Evolutionary conservation across 2,113 vertebrate genomes (phyloP).

Genomic region (Bubo scandiacus): DNA sequence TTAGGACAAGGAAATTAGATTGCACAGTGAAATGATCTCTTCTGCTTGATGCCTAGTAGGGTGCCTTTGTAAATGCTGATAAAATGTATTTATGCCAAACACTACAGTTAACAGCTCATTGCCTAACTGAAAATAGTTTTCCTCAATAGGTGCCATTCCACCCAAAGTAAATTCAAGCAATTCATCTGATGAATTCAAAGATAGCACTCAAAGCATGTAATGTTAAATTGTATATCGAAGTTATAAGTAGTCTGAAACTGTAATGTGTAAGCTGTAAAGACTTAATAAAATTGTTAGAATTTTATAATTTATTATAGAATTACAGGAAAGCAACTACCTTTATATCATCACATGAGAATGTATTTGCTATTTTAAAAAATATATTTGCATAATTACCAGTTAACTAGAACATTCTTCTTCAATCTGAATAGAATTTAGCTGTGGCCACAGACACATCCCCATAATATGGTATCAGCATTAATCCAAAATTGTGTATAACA

Average conservation of each 20-base stretch:
- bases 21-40: background rate
- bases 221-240: background rate
- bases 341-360: background rate
- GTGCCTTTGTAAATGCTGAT: conserved; percentile 20
- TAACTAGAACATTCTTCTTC: background rate
- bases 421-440: background rate
- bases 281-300: background rate
- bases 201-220: background rate
- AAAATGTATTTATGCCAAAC: conserved; percentile 45
- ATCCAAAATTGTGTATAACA: background rate
- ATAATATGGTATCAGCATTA: background rate
- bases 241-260: background rate
- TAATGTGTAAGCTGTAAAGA: background rate
- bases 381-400: background rate
- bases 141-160: background rate
- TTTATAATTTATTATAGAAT: too few relatives aligned
- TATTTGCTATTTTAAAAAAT: background rate
- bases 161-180: background rate
- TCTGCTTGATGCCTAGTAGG: background rate
- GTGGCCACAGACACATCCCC: background rate
- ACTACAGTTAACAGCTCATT: conserved; percentile 5
- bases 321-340: background rate
- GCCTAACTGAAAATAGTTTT: background rate
- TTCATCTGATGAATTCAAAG: background rate
- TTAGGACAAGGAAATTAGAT: background rate